Conservation (phyloP, 2,888 invertebrate species). For the Apoda limacodes region DNA sequence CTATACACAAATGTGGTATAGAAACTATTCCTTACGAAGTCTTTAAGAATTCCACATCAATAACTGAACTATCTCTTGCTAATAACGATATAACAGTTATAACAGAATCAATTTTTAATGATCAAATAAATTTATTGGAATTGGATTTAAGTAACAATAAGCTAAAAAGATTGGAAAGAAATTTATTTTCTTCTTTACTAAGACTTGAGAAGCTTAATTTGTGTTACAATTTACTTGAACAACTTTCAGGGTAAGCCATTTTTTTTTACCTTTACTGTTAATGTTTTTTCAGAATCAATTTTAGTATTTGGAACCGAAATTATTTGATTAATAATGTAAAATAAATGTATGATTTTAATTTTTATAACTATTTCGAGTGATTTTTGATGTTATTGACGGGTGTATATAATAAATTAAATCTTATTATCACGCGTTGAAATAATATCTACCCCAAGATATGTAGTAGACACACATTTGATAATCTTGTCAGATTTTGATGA, state of each 20-base stretch:
- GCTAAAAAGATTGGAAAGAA: constrained; percentile 67
- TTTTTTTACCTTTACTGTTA: no score
- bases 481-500: no score
- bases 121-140: constrained; percentile 70
- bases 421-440: no score
- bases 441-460: no score
- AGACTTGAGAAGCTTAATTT: constrained; percentile 72
- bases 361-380: no score
- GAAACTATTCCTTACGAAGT: constrained; percentile 70
- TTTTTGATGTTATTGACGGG: no score
- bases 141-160: constrained; percentile 77
- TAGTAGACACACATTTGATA: no score
- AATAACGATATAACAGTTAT: constrained; percentile 68
- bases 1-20: constrained; percentile 69
- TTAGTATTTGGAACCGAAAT: no score
- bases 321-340: no score
- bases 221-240: constrained; percentile 71
- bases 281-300: no score
- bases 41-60: constrained; percentile 68
- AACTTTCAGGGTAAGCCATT: constrained; percentile 71
- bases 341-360: no score
- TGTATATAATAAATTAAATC: no score
- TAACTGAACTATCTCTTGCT: constrained; percentile 72
- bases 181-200: constrained; percentile 66
- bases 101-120: constrained; percentile 72